phyloP scores from a whole-genome alignment of 2,797 vertebrate species.

The Leontocebus nigricollis region DNA sequence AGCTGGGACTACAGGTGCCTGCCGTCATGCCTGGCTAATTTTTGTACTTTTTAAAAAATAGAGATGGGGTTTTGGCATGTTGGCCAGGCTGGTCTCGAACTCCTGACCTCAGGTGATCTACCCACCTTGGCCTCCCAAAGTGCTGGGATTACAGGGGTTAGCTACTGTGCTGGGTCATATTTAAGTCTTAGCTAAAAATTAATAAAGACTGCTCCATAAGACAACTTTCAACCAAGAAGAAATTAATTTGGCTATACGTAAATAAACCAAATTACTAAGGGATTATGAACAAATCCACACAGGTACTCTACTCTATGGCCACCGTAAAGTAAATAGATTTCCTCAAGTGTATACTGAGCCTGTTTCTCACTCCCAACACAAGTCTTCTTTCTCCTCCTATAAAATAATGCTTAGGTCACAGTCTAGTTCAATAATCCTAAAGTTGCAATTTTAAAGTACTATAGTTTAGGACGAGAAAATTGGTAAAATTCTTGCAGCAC shows the following conservation, averaged over 20 bases:
- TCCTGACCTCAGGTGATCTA: no score
- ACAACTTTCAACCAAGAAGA: constrained; percentile 20
- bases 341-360: not conserved
- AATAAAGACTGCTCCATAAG: not conserved
- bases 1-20: no score
- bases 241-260: not conserved
- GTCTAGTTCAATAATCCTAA: not conserved
- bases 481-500: not conserved
- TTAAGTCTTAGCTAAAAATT: constrained; percentile 34
- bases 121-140: no score
- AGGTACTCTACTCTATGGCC: not conserved
- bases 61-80: no score
- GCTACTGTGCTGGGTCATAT: not conserved
- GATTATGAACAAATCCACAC: not conserved
- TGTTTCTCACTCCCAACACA: not conserved
- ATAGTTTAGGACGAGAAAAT: not conserved
- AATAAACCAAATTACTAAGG: constrained; percentile 16
- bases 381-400: not conserved
- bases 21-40: no score
- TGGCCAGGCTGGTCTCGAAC: no score
- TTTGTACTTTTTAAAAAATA: no score
- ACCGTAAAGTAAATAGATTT: constrained; percentile 17
- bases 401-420: not conserved
- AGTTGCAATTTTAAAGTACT: constrained; percentile 21
- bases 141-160: no score